Evolutionary conservation across 2,113 vertebrate genomes (phyloP), one percentile per base, ranked within the genome.

Genomic region (Malurus elegans): DNA sequence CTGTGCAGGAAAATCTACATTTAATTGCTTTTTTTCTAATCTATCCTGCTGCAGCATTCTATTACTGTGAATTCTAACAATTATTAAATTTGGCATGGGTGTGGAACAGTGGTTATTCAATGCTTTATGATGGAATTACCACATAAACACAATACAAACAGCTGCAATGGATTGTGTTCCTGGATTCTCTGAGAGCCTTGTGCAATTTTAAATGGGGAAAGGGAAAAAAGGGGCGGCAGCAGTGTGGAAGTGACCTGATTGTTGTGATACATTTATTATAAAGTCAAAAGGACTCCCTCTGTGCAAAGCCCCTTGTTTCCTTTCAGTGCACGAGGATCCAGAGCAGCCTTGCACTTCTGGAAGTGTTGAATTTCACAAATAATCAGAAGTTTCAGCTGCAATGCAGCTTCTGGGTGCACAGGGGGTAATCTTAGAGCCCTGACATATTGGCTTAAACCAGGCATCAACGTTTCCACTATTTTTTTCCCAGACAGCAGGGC

Each of bases 131-230:
- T 80, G 64, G 56, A 90, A 90, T 95, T 93, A 92, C 75, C 88
- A 88, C 84, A 90, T 58, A 83, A 94, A 92, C 84, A 71, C 88
- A 74, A 70, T 48, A 44, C 60, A 78, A 86, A 73, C 60, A 95
- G 88, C 86, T 97, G 92, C 89, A 79, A 21, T 53, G 6, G 67
- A 10, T 61, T 93, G 64, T 79, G 53, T 67, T 81, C 36, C 76
- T 78, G 65, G 21, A 23, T 54, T 92, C 47, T 26, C 26, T 66
- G n/a, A 24, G 29, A 79, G 91, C 26, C 58, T 17, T 50, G 89
- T 69, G 54, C 82, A 57, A 60, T 82, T 71, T 75, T 9, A 86
- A 94, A 74, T 36, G 73, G 58, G 12, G 16, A 69, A 73, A 53
- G 5, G 18, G 38, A 3, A 9, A 57, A 29, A 40, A n/a, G 40